phyloP scores from a whole-genome alignment of 64 coral and sea anemone species.

The Orbicella faveolata region DNA sequence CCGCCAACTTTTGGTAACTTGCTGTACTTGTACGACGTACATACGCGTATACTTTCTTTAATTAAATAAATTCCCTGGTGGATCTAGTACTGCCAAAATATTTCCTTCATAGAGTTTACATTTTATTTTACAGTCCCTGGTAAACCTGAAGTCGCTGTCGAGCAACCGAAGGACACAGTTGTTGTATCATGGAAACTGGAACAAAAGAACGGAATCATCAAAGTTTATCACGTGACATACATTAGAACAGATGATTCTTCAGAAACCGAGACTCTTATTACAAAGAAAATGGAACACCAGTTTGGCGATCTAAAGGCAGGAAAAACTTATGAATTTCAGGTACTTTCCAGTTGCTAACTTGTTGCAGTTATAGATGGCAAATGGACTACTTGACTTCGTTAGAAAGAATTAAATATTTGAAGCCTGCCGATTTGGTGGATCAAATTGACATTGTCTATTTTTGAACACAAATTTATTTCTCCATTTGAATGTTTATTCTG shows the following conservation, averaged over 20 bases:
- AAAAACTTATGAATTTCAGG: conserved; percentile 12
- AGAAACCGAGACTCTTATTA: neutral
- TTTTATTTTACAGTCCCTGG: conserved; percentile 27
- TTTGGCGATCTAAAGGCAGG: neutral
- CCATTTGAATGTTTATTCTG: too few relatives aligned
- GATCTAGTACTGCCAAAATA: too few relatives aligned
- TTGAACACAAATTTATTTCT: too few relatives aligned
- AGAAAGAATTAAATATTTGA: too few relatives aligned
- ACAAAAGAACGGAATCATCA: conserved; percentile 33
- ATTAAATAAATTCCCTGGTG: too few relatives aligned
- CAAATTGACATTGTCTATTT: too few relatives aligned
- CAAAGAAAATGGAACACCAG: neutral
- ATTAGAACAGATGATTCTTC: neutral
- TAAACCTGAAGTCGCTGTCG: conserved; percentile 8
- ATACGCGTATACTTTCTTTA: too few relatives aligned
- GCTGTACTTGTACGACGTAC: too few relatives aligned
- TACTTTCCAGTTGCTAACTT: neutral
- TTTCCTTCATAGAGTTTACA: neutral
- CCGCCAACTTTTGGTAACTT: too few relatives aligned
- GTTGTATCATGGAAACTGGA: conserved; percentile 27
- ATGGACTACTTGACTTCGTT: too few relatives aligned
- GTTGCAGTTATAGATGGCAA: too few relatives aligned
- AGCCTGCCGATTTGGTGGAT: too few relatives aligned
- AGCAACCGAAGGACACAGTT: neutral
- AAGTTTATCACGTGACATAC: conserved; percentile 15